Base-by-base conservation (phyloP, 2,113 vertebrate genomes). In the Plestiodon gilberti region DNA sequence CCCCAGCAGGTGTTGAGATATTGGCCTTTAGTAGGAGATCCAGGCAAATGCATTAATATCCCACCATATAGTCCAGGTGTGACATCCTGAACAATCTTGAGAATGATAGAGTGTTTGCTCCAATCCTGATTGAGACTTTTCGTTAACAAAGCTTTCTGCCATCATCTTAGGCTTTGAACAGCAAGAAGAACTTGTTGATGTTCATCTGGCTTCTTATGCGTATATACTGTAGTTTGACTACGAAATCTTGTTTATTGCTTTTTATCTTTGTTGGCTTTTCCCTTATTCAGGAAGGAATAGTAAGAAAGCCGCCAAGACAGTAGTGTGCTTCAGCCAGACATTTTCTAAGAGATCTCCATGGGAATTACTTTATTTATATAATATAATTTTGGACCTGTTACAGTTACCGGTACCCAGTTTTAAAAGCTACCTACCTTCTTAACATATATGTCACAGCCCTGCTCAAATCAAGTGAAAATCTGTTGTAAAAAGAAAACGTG, bases 151-250 rank as follows among this genome's bases (percentile, higher is more conserved):
- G 69, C 85, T 90, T 52, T 95, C 89, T 80, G 77, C 35, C 76
- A n/a, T 78, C 84, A 35, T 91, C 78, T 48, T 48, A 52, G 86
- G 92, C 92, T 91, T 92, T 90, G 85, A 35, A 28, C 61, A 90
- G 89, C 89, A 0, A 0, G 90, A 76, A 89, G 89, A 85, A 91
- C 84, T 91, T 92, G 89, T 93, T 67, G 90, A 89, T 77, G 28
- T 83, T 93, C 70, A 62, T 89, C 2, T 0, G 33, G 76, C 84
- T 93, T 93, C 55, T 70, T 83, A 81, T 83, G 87, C 38, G 48
- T 61, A 28, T 43, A 30, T 40, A n/a, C n/a, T n/a, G n/a, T n/a
- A 6, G 28, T 70, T 89, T 81, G 71, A 6, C 14, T 75, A 70
- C 78, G 43, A 35, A 48, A 85, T 86, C 9, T 40, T 30, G 18